These are phyloP conservation scores for Portevinia maculata DNA, from an alignment of 2,888 invertebrate genomes.

Conservation along the genomic window DNA sequence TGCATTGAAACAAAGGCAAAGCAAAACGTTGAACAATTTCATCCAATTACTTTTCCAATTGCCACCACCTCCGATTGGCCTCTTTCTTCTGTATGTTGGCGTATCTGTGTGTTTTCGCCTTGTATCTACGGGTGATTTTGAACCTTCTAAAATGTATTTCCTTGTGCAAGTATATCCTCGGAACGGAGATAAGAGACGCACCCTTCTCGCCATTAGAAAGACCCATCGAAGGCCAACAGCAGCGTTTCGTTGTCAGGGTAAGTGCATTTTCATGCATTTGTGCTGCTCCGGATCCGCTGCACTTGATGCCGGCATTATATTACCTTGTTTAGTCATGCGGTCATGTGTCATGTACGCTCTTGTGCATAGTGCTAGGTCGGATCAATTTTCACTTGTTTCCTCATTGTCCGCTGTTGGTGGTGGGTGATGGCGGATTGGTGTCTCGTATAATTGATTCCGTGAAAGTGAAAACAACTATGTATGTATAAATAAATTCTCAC, in stretches of 20 bases:
- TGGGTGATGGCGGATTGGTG: neutral
- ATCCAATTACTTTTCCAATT: conserved; percentile 4
- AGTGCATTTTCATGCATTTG: conserved; percentile 59
- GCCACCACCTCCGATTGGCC: neutral
- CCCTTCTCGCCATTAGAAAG: conserved; percentile 38
- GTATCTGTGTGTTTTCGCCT: neutral
- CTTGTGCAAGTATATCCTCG: no score
- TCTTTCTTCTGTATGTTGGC: neutral
- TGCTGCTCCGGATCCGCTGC: neutral
- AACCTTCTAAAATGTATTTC: neutral
- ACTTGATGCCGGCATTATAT: conserved; percentile 21
- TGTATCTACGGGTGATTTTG: neutral
- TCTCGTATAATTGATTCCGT: conserved; percentile 53
- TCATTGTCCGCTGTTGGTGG: neutral
- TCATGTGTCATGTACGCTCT: conserved; percentile 1
- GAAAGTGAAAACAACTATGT: conserved; percentile 63
- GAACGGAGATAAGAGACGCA: conserved; percentile 26
- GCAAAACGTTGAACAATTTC: conserved; percentile 10
- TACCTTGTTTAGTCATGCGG: conserved; percentile 58
- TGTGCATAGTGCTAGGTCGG: conserved; percentile 40
- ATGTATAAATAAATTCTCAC: neutral
- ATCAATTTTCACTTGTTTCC: conserved; percentile 60
- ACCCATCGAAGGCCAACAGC: conserved; percentile 37
- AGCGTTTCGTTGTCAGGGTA: conserved; percentile 35
- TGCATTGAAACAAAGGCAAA: conserved; percentile 8